Base-by-base conservation (phyloP, 2,888 invertebrate species). In the Koerneria pararmatus region DNA sequence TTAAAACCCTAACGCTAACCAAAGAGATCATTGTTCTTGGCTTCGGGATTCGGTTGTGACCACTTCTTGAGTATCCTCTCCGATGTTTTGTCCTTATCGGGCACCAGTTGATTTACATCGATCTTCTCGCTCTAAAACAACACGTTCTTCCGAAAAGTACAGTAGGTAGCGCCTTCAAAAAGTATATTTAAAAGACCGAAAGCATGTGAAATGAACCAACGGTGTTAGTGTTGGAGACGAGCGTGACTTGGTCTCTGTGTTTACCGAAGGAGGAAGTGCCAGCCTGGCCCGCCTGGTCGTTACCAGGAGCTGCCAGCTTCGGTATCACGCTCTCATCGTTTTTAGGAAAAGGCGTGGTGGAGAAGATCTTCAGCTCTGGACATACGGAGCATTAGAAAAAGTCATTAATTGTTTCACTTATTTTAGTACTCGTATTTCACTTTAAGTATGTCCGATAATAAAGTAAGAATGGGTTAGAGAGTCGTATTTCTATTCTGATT, bases 231-330 rank as follows among this genome's bases (percentile, higher is more conserved):
- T 78, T 78, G 8, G 53, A 58, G 29, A 79, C 78, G 29, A 69
- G 68, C 24, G 72, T 75, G 5, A 79, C 75, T 64, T 79, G 74
- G 37, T 80, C 77, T 19, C 79, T 57, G 37, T 74, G 70, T 27
- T 66, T 70, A 27, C 79, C 79, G 65, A 79, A 79, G 5, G 76
- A 71, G 24, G 70, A 67, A 8, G 68, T 60, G 8, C 80, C 80
- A 0, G 78, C 59, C 61, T 80, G 80, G 19, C 22, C 46, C 1
- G 54, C 64, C 22, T 32, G 64, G 19, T 64, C 64, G 2, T 37
- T 27, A 24, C 53, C 51, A 22, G 51, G 48, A 1, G 51, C 22
- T 0, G 64, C 24, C 31, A 64, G 56, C 64, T 54, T 64, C 4
- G 64, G 64, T 11, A 64, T 31, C 1, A 48, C 46, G 1, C 54